Evolutionary conservation across 2,888 invertebrate genomes (phyloP).

Genomic region (Andrena bicolor): DNA sequence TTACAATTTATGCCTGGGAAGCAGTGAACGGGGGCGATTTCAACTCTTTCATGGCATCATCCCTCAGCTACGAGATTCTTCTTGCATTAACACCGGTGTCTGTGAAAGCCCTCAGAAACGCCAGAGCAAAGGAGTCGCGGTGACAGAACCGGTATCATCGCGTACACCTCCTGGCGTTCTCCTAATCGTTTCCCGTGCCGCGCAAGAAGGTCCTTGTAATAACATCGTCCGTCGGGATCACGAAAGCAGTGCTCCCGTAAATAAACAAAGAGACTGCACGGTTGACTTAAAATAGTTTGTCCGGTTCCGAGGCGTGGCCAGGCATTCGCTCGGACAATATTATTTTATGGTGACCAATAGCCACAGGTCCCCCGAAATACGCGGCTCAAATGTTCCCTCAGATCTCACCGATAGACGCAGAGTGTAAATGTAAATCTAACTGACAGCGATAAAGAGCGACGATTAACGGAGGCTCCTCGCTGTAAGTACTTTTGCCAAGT

Average conservation of each 20-base stretch:
- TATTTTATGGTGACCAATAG: constrained; percentile 69
- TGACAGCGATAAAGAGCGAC: neutral
- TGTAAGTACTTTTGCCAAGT: no score
- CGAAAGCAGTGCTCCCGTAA: constrained; percentile 61
- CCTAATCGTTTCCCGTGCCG: constrained; percentile 59
- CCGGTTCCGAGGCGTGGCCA: constrained; percentile 47
- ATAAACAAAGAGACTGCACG: constrained; percentile 65
- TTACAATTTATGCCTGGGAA: neutral
- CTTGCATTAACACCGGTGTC: neutral
- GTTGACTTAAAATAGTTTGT: constrained; percentile 67
- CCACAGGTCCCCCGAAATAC: constrained; percentile 44
- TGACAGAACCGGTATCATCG: constrained; percentile 58
- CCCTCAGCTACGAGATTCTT: neutral
- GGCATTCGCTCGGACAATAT: constrained; percentile 75
- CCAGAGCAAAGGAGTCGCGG: constrained; percentile 19
- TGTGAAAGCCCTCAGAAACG: constrained; percentile 1
- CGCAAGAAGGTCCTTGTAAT: constrained; percentile 70
- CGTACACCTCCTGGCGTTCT: constrained; percentile 47
- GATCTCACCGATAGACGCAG: constrained; percentile 54
- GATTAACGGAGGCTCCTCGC: neutral
- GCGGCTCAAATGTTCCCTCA: constrained; percentile 36
- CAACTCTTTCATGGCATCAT: neutral
- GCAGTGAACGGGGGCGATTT: neutral
- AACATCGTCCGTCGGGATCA: constrained; percentile 65
- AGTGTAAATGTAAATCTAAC: constrained; percentile 35